Evolutionary conservation across 2,888 invertebrate genomes (phyloP), one percentile per base, ranked within the genome.

Genomic region (Tetropium fuscum): DNA sequence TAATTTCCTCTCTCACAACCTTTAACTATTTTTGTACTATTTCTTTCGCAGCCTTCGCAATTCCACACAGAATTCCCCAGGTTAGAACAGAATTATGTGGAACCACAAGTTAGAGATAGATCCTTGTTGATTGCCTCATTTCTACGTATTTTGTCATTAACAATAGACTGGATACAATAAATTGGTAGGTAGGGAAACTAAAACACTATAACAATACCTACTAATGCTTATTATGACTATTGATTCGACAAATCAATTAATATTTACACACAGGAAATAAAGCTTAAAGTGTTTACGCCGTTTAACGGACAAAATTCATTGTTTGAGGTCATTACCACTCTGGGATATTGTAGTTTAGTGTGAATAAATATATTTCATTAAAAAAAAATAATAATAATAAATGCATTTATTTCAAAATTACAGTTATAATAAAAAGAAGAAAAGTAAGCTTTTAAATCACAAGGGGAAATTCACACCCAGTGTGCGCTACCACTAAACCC

Each of bases 1-100:
- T 38, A 18, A 49, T 58, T 61, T 66, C 66, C 66, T 66, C 59
- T 64, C 54, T 22, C 55, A 63, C 60, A 53, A 27, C 40, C 22
- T 55, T 53, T 8, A 13, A 16, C 44, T 48, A 25, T 56, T 61
- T 62, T 56, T 25, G 49, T 57, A 44, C 15, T 54, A 25, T 53
- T 59, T 57, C 54, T 43, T 56, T 60, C 63, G 34, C 19, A 41
- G 45, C 51, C 36, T 54, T 54, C 38, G 53, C 58, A 41, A 53
- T 53, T 62, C 45, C 51, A 58, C 45, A n/a, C 45, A 55, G 53
- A 56, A 59, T 57, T 32, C 55, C 48, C 55, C 43, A 60, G 60
- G 60, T 62, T 63, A 16, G 51, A 44, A 18, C 41, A 32, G 58
- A 65, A 60, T 63, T 60, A 63, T 47, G 41, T 60, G 65, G 65